Conservation (phyloP, 2,797 vertebrate genomes). For the Anabas testudineus region DNA sequence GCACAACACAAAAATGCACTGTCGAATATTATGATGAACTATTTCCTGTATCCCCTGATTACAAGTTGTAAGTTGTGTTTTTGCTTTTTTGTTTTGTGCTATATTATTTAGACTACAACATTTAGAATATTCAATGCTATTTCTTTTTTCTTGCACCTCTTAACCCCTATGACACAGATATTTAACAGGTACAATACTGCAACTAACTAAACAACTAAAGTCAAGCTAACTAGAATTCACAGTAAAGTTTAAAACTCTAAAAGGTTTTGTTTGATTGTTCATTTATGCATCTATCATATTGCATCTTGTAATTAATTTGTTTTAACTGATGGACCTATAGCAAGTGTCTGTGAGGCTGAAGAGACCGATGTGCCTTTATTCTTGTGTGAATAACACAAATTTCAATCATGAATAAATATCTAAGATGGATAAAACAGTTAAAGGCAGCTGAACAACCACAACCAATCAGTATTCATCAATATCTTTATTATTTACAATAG, state of each 20-base stretch:
- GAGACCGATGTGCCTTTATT: background rate
- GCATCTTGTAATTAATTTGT: background rate
- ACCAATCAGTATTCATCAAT: conserved; percentile 75
- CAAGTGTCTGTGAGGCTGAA: background rate
- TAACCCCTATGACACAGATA: too few relatives aligned
- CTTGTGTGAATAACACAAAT: background rate
- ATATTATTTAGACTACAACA: too few relatives aligned
- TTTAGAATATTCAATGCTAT: too few relatives aligned
- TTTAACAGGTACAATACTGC: too few relatives aligned
- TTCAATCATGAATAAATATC: background rate
- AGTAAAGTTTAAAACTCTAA: background rate
- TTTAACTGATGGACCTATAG: background rate
- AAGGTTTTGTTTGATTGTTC: background rate
- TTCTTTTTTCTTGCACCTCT: too few relatives aligned
- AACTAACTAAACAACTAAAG: too few relatives aligned
- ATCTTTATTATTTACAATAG: conserved; percentile 97
- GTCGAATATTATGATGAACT: too few relatives aligned
- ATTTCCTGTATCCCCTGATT: too few relatives aligned
- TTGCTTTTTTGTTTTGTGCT: too few relatives aligned
- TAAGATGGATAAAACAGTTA: background rate
- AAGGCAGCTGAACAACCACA: conserved; percentile 7
- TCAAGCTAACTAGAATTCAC: background rate
- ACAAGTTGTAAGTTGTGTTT: too few relatives aligned
- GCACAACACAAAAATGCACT: too few relatives aligned
- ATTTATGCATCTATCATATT: background rate